Base-by-base conservation (phyloP, 1,140 invertebrate species). In the Reticulitermes speratus region DNA sequence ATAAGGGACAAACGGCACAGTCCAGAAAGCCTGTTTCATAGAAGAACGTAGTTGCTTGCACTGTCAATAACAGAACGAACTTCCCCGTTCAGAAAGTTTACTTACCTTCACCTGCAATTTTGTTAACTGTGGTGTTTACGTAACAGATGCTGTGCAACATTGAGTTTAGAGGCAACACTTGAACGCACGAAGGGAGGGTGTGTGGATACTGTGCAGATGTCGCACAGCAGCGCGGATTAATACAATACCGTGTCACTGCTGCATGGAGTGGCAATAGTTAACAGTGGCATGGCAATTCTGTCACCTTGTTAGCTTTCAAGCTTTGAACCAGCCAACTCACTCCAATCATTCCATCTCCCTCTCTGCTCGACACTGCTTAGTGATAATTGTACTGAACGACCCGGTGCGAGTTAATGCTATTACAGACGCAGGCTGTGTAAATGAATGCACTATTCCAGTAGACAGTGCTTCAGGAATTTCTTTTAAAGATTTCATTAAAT, bases 341-440 rank as follows among this genome's bases (percentile, higher is more conserved):
- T 48, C 48, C 9, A 11, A 48, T 5, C 52, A 55, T 5, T 21
- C 14, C 52, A 6, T 30, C 65, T 30, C 65, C 12, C n/a, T 75
- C 65, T n/a, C 25, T 75, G 65, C n/a, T 25, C n/a, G 9, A 75
- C 25, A 8, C 65, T 75, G n/a, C n/a, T 75, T 9, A 30, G n/a
- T 75, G 65, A 75, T 75, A 75, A 75, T 75, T 75, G 14, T 75
- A 75, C n/a, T 75, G n/a, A 75, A 75, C n/a, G 65, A n/a, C 65
- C n/a, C 0, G 9, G 65, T 16, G 8, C 14, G 25, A 8, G 65
- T 75, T 75, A 75, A 75, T 75, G 65, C 6, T 25, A 30, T 75
- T 75, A 75, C n/a, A 30, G 65, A 30, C 65, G 14, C n/a, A n/a
- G 38, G 38, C 38, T 38, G 38, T 75, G 25, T 30, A 75, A 75